These are phyloP conservation scores for Caenorhabditis sp. DNA, from an alignment of 2,888 invertebrate genomes.

Conservation along the genomic window DNA sequence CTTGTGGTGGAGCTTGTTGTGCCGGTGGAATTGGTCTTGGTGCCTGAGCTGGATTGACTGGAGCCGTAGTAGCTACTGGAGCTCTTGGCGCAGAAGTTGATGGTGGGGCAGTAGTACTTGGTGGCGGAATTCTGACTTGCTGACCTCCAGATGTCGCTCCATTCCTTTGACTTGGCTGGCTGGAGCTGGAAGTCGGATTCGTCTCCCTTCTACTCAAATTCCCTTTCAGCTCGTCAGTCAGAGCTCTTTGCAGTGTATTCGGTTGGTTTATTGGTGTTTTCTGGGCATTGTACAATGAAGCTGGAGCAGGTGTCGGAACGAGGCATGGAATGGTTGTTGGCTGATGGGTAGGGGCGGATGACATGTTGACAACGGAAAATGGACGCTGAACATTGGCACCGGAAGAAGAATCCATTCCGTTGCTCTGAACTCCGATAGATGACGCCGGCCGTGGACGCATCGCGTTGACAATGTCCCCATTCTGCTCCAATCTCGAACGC, in stretches of 20 bases:
- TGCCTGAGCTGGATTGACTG: too few species aligned
- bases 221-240: slow-evolving; percentile 41
- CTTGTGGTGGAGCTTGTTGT: background rate
- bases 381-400: slow-evolving; percentile 22
- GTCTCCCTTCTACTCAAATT: slow-evolving; percentile 31
- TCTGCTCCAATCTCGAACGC: slow-evolving; percentile 16
- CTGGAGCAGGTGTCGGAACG: slow-evolving; percentile 52
- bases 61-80: too few species aligned
- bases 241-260: slow-evolving; percentile 35
- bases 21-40: too few species aligned
- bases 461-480: slow-evolving; percentile 10
- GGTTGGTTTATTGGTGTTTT: slow-evolving; percentile 5
- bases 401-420: background rate
- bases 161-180: background rate
- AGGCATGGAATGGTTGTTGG: slow-evolving; percentile 42
- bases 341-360: slow-evolving; percentile 11
- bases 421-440: slow-evolving; percentile 37
- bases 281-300: background rate
- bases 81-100: background rate
- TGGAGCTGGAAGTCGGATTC: background rate
- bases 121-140: slow-evolving; percentile 25
- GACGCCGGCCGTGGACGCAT: slow-evolving; percentile 53
- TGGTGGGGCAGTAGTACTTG: background rate
- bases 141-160: background rate
- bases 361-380: slow-evolving; percentile 36